These are phyloP conservation scores for Muscicapa striata DNA, from an alignment of 2,797 vertebrate species.

Conservation along the genomic window DNA sequence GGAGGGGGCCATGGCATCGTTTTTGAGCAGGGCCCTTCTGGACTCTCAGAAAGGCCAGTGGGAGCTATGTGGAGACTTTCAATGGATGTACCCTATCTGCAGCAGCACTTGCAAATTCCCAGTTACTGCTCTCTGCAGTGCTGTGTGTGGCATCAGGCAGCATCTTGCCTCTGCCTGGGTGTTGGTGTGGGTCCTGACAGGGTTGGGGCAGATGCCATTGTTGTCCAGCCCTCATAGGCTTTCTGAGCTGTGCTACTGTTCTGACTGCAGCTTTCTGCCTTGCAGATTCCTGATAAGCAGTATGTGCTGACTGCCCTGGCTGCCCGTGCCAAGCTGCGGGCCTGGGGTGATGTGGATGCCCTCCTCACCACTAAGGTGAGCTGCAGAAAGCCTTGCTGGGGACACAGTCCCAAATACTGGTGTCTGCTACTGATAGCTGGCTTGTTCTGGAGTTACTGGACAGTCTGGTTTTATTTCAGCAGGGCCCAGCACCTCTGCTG, in stretches of 20 bases:
- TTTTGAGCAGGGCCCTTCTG: not conserved
- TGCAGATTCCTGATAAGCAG: constrained; percentile 94
- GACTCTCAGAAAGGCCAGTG: not conserved
- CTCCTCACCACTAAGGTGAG: constrained; percentile 89
- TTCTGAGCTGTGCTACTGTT: not conserved
- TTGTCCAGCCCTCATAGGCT: not conserved
- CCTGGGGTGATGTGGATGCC: constrained; percentile 92
- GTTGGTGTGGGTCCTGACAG: not conserved
- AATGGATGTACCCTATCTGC: not conserved
- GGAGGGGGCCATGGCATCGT: not conserved
- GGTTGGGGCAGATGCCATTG: not conserved
- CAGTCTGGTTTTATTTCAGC: not conserved
- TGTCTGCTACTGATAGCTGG: not conserved
- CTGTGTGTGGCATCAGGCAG: not conserved
- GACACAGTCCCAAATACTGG: not conserved
- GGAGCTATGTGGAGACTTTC: not conserved
- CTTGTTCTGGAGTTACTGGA: not conserved
- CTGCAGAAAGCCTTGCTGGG: not conserved
- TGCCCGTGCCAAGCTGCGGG: constrained; percentile 90
- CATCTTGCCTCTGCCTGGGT: not conserved
- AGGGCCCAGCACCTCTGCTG: not conserved
- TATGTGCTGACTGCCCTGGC: constrained; percentile 89
- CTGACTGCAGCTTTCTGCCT: constrained; percentile 32
- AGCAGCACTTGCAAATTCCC: not conserved
- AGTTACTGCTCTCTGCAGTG: not conserved